A percentile compares a stretch with the other conserved stretches of the same genome.
Evolutionary conservation across 2,113 vertebrate genomes (phyloP).

Genomic region (Gymnorhina tibicen): DNA sequence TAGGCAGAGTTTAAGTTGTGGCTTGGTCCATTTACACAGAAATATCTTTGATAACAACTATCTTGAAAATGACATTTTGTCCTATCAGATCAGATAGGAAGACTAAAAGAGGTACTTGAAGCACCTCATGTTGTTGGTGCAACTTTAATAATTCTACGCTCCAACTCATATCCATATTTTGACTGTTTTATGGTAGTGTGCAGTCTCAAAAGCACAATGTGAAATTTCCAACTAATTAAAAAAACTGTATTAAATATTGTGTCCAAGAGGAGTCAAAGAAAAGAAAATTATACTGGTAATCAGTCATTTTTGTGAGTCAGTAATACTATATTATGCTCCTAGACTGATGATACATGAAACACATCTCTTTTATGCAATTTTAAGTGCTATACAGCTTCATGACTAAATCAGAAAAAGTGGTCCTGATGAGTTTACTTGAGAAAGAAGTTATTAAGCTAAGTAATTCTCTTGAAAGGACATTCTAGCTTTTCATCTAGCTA

Average conservation of each 20-base stretch:
- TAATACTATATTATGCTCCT: neutral
- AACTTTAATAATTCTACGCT: neutral
- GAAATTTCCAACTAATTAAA: neutral
- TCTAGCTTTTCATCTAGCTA: neutral
- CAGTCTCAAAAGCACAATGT: neutral
- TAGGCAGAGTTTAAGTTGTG: neutral
- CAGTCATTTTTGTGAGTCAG: neutral
- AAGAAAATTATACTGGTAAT: neutral
- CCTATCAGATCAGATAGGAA: neutral
- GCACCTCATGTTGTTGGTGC: neutral
- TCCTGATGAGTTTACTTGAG: neutral
- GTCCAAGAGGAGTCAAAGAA: neutral
- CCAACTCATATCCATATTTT: neutral
- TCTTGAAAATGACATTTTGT: neutral
- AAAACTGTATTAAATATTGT: neutral
- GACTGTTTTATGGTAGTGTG: neutral
- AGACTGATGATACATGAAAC: neutral
- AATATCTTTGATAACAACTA: neutral
- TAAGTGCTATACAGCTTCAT: neutral
- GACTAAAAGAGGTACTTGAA: neutral
- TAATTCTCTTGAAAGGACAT: conserved; percentile 3
- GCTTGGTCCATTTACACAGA: neutral
- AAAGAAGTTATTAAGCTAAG: neutral
- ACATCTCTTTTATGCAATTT: neutral
- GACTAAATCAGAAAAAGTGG: neutral